These are phyloP conservation scores for Apolygus lucorum DNA, from an alignment of 1,140 invertebrate genomes.

Conservation along the genomic window DNA sequence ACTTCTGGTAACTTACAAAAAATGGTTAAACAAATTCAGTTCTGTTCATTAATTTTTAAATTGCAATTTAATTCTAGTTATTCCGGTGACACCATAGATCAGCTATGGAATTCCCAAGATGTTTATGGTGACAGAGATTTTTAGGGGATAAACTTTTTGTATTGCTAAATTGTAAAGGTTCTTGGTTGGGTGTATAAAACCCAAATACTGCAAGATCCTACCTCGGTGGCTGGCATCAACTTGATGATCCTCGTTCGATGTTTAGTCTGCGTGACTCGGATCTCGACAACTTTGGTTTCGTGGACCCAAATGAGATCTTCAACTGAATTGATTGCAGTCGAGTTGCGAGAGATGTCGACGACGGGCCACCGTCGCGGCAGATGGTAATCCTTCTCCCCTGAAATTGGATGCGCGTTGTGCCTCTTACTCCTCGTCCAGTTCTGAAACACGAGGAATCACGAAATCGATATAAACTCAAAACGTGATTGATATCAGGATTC, in stretches of 20 bases:
- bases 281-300: conserved; percentile 42
- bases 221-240: conserved; percentile 54
- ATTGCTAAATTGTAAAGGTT: too few relatives aligned
- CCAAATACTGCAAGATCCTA: too few relatives aligned
- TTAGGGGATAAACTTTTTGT: too few relatives aligned
- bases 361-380: not conserved
- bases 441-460: not conserved
- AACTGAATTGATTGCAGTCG: conserved; percentile 33
- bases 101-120: too few relatives aligned
- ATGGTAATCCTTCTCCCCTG: not conserved
- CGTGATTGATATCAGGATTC: too few relatives aligned
- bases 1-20: too few relatives aligned
- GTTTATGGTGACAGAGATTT: too few relatives aligned
- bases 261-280: conserved; percentile 51
- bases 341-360: conserved; percentile 34
- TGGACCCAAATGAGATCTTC: conserved; percentile 13
- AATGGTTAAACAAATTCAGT: too few relatives aligned
- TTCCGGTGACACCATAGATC: too few relatives aligned
- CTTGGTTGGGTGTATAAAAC: too few relatives aligned
- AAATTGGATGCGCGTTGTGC: conserved; percentile 3
- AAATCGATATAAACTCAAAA: not conserved
- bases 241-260: conserved; percentile 53
- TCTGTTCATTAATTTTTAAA: too few relatives aligned
- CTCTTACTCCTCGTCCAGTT: conserved; percentile 37
- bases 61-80: too few relatives aligned